Evolutionary conservation across 37 sponge, comb jelly and placozoan species (phyloP).

Genomic region (Beroe ovata): DNA sequence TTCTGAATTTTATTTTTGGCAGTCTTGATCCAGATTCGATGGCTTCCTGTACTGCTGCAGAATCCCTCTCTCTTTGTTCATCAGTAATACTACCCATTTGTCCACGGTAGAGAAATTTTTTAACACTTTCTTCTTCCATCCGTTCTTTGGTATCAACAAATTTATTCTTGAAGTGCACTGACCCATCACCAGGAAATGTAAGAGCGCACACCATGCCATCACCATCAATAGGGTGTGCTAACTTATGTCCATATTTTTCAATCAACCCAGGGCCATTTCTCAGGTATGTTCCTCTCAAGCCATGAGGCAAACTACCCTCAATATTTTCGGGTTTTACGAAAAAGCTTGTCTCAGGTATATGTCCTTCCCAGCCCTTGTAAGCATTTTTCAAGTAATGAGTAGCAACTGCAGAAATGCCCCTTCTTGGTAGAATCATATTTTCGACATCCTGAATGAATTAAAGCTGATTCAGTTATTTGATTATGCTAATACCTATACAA

Average conservation of each 20-base stretch:
- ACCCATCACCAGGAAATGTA: slow-evolving; percentile 74
- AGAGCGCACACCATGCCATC: slow-evolving; percentile 90
- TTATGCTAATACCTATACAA: no score
- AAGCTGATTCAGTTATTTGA: no score
- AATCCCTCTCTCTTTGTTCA: background rate
- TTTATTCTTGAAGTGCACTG: slow-evolving; percentile 75
- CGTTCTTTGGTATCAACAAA: slow-evolving; percentile 79
- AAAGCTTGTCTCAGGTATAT: slow-evolving; percentile 73
- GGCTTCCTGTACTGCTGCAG: slow-evolving; percentile 70
- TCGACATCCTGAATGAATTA: background rate
- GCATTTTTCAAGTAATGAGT: slow-evolving; percentile 52
- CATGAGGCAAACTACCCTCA: slow-evolving; percentile 72
- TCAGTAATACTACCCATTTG: slow-evolving; percentile 79
- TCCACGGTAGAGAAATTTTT: slow-evolving; percentile 75
- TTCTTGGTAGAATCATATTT: background rate
- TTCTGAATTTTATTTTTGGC: slow-evolving; percentile 76
- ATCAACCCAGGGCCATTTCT: slow-evolving; percentile 87
- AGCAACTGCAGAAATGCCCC: background rate
- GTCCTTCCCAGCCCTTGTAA: slow-evolving; percentile 72
- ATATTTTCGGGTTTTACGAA: slow-evolving; percentile 79
- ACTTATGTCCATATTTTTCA: slow-evolving; percentile 80
- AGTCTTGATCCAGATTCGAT: slow-evolving; percentile 66
- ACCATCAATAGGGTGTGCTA: slow-evolving; percentile 91
- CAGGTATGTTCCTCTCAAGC: slow-evolving; percentile 75
- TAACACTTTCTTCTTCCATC: slow-evolving; percentile 72